A percentile compares a stretch with the other conserved stretches of the same genome.
These are phyloP conservation scores for Saccostrea cuccullata DNA, from an alignment of 1,140 invertebrate species.

Conservation along the genomic window DNA sequence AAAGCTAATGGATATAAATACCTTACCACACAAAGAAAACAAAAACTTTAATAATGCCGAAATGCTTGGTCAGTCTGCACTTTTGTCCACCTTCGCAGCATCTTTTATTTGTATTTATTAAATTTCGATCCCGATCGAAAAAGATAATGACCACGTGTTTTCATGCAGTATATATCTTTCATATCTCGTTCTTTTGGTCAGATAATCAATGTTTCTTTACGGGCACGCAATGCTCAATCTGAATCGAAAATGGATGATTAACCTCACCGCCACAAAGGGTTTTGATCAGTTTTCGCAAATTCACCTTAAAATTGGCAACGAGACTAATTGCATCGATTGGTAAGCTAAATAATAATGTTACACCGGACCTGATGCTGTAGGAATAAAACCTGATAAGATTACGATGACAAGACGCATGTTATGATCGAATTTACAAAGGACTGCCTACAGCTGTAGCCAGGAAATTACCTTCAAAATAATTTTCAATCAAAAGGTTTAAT, in stretches of 20 bases:
- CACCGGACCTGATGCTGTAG: not conserved
- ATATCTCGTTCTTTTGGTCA: too few species aligned
- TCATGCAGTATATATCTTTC: too few species aligned
- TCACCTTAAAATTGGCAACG: not conserved
- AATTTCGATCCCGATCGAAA: not conserved
- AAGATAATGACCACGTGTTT: too few species aligned
- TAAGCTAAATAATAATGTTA: not conserved
- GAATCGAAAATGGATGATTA: not conserved
- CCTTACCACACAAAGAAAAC: too few species aligned
- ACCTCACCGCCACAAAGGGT: not conserved
- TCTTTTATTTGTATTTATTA: not conserved
- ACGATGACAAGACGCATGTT: not conserved
- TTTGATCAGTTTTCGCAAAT: not conserved
- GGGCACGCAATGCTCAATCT: not conserved
- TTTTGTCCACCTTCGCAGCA: not conserved
- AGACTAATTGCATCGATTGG: not conserved
- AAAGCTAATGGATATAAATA: too few species aligned
- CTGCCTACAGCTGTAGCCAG: too few species aligned
- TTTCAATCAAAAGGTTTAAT: not conserved
- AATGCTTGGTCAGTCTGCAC: not conserved
- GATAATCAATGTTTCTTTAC: too few species aligned
- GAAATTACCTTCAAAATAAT: not conserved
- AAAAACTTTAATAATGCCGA: too few species aligned
- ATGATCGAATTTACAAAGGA: not conserved
- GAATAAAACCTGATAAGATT: conserved; percentile 14